phyloP scores from a whole-genome alignment of 53 echinoderm and acorn worm species.

The Crossaster papposus region DNA sequence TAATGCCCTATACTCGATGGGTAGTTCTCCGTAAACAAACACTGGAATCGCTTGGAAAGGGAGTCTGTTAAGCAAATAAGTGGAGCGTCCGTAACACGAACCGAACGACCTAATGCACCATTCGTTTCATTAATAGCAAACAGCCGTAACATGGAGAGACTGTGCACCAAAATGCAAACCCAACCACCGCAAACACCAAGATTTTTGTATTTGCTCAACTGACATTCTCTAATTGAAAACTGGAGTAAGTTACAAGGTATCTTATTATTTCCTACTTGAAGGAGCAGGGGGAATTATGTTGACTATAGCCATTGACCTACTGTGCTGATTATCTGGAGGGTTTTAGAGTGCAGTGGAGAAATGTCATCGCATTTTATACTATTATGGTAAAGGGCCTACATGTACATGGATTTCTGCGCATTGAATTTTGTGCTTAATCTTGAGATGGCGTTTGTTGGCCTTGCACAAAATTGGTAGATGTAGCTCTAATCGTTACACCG shows the following conservation, averaged over 20 bases:
- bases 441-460: no score
- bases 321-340: no score
- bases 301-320: no score
- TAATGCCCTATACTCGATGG: constrained; percentile 10
- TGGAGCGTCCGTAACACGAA: not conserved
- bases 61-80: constrained; percentile 2
- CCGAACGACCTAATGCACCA: not conserved
- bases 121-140: not conserved
- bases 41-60: not conserved
- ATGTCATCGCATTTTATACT: no score
- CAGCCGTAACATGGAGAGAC: not conserved
- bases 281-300: not conserved
- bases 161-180: not conserved
- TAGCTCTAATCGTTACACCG: no score
- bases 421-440: no score
- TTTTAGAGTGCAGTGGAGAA: no score
- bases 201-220: not conserved
- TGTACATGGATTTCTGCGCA: no score
- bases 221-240: not conserved
- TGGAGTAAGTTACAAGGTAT: not conserved
- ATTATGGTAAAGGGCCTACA: no score
- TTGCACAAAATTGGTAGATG: no score
- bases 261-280: not conserved
- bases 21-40: constrained; percentile 3
- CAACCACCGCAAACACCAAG: not conserved